Base-by-base conservation (phyloP, 2,113 vertebrate species). In the Sprattus sprattus region DNA sequence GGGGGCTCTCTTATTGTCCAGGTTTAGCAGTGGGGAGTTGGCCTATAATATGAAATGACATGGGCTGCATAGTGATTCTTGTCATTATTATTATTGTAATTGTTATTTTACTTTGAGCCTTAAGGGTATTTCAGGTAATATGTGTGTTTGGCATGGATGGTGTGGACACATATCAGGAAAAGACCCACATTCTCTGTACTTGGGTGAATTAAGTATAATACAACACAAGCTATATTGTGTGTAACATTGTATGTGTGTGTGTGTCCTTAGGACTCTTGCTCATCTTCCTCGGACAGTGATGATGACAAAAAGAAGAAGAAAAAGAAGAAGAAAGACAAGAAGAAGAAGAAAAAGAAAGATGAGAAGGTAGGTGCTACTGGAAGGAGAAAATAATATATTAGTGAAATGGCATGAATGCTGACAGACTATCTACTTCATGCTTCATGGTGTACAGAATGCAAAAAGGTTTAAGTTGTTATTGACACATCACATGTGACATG, bases 221-320 rank as follows among this genome's bases (percentile, higher is more conserved):
- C 46, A 47, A 47, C 10, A 47, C 39, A 39, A 39, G 39, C n/a
- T 39, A 39, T 47, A 47, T 47, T 64, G 18, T 64, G 20, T 64
- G 57, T 22, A 20, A 39, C 39, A 39, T 39, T 64, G 57, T n/a
- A 20, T 28, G 60, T 78, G 71, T 44, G 71, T 78, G 28, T 78
- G 11, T 78, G n/a, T 75, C 9, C 15, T 9, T 32, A 32, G 25
- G 71, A 32, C 28, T 75, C n/a, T 1, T 32, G 25, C 82, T 92
- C 87, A 0, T 86, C 64, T 84, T 90, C 89, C 86, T 91, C 89
- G 44, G 16, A 88, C 6, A 90, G 88, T 85, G 91, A 91, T 83
- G 86, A 90, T 44, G 87, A 92, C 16, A 89, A 92, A 45, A 92
- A 92, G 84, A 93, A 89, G 28, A 83, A 91, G 83, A 90, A 92